Conservation (phyloP, 2,888 invertebrate genomes). For the Platycheirus rosarum region DNA sequence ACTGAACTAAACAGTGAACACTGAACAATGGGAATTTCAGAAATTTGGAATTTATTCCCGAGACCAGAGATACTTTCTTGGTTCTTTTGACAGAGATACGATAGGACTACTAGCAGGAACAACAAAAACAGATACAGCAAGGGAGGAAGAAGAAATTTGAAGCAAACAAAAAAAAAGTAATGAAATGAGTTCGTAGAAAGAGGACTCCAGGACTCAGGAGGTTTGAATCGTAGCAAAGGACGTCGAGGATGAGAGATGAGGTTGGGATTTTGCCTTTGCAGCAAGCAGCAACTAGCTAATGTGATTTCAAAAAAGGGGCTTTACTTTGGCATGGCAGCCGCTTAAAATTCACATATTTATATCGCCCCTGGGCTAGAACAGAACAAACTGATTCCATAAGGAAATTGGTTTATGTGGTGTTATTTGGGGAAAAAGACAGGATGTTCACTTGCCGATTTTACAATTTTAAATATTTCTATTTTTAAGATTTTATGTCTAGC, state of each 20-base stretch:
- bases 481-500: too few species aligned
- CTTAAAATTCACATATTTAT: conserved; percentile 23
- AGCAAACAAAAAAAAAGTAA: conserved; percentile 35
- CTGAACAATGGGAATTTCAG: too few species aligned
- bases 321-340: conserved; percentile 20
- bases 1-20: conserved; percentile 48
- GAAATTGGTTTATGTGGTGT: conserved; percentile 65
- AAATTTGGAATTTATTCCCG: conserved; percentile 54
- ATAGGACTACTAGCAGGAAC: neutral
- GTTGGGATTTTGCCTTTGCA: conserved; percentile 17
- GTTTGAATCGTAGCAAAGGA: conserved; percentile 41
- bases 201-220: conserved; percentile 5
- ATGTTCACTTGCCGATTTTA: conserved; percentile 34
- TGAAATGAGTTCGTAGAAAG: conserved; percentile 33
- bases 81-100: conserved; percentile 14
- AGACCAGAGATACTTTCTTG: conserved; percentile 3
- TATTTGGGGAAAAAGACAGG: conserved; percentile 61
- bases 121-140: conserved; percentile 1
- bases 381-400: conserved; percentile 53
- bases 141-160: conserved; percentile 30
- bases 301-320: conserved; percentile 55
- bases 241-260: conserved; percentile 36
- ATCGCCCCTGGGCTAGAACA: conserved; percentile 52
- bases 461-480: conserved; percentile 4
- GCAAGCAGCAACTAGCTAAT: conserved; percentile 40